Evolutionary conservation across 2,888 invertebrate genomes (phyloP), one percentile per base, ranked within the genome.

Genomic region (Drosophila parthenogenetica): DNA sequence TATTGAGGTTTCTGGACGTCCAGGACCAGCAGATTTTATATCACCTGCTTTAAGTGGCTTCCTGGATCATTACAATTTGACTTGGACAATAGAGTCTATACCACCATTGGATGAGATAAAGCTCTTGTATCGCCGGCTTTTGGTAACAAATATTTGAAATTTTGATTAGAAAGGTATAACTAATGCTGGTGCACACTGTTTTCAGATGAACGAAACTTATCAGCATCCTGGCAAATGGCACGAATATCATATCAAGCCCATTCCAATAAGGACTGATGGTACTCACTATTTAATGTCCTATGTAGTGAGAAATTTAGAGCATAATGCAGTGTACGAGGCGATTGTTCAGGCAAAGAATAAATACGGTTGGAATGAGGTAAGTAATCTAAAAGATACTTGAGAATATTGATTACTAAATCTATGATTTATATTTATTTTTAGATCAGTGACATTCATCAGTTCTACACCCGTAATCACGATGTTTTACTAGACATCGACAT

Each of bases 311-410:
- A 94, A 93, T 25, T 92, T 96, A 73, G 94, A 95, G 81, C 94
- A 95, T 0, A 95, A 94, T 17, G 94, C 95, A 0, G 94, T 95
- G 19, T 96, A 95, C 91, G 96, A 96, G 85, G 95, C 95, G 16
- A 95, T 95, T 67, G 95, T 95, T 50, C 95, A 95, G 88, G 95
- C 95, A 51, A 95, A 95, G 93, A 96, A 96, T 91, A 93, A 94
- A 92, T 95, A 95, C 75, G 95, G 95, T 0, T 95, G 95, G 95
- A 95, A 95, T 84, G 95, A 95, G 93, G 94, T 94, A 77, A 82
- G 79, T 55, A 40, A 25, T 25, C 1, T 1, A 7, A 2, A 29
- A 29, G 2, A 29, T 29, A 29, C 8, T 29, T 29, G 8, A 8
- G 0, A 29, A 8, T 29, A 8, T 8, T 8, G 2, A 7, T 29